These are phyloP conservation scores for Nannobrachium achirus DNA, from an alignment of 2,113 vertebrate species.

Conservation along the genomic window DNA sequence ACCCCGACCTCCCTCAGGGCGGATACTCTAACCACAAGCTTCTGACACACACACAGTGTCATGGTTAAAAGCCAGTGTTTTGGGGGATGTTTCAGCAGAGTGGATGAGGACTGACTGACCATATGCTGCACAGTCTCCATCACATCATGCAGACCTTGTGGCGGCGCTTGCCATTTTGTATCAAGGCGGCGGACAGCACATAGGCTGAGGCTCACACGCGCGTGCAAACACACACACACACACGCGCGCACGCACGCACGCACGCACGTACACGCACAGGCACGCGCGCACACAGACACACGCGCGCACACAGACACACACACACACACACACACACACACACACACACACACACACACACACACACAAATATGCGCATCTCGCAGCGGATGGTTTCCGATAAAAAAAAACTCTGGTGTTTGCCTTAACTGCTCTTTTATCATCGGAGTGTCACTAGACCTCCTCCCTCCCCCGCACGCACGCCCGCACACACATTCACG, in stretches of 20 bases:
- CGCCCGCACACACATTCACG: too few relatives aligned
- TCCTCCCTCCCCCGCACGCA: neutral
- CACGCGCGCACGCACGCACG: constrained; percentile 3
- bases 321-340: constrained; percentile 9
- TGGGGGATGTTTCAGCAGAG: too few relatives aligned
- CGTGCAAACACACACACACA: neutral
- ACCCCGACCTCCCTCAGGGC: too few relatives aligned
- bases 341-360: neutral
- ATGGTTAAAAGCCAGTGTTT: too few relatives aligned
- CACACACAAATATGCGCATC: neutral
- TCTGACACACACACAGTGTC: too few relatives aligned
- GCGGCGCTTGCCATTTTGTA: constrained; percentile 11
- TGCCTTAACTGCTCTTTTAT: neutral
- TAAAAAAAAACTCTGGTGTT: neutral
- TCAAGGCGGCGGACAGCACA: constrained; percentile 2
- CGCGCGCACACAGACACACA: constrained; percentile 23
- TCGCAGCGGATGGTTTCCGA: neutral
- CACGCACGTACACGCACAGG: neutral
- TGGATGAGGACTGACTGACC: too few relatives aligned
- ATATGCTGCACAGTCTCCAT: neutral
- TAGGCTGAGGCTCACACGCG: neutral
- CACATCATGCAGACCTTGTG: constrained; percentile 1
- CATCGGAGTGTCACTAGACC: neutral
- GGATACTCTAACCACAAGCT: too few relatives aligned
- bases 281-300: too few relatives aligned